Conservation (phyloP, 2,888 invertebrate genomes). For the Gastracanthus pulcherrimus region DNA sequence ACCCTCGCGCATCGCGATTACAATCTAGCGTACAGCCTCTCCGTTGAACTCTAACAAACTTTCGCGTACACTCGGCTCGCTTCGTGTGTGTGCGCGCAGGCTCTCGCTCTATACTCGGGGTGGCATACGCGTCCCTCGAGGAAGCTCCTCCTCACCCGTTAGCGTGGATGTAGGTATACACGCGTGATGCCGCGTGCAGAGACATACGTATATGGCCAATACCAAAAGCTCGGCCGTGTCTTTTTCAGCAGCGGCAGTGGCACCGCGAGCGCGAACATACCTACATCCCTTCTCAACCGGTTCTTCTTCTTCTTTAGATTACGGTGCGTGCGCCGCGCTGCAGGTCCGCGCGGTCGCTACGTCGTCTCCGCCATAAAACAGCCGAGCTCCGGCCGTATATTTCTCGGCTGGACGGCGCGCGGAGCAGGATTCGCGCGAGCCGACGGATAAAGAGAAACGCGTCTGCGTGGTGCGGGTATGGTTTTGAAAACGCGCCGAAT, state of each 20-base stretch:
- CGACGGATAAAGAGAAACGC: not conserved
- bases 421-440: not conserved
- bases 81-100: not conserved
- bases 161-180: not conserved
- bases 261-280: not conserved
- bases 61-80: not conserved
- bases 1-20: slow-evolving; percentile 9
- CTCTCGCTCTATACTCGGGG: not conserved
- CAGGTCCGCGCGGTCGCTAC: too few relatives aligned
- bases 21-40: slow-evolving; percentile 12
- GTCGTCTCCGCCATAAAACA: slow-evolving; percentile 37
- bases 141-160: not conserved
- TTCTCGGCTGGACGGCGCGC: slow-evolving; percentile 3
- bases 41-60: not conserved
- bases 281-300: not conserved
- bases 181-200: not conserved
- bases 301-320: slow-evolving; percentile 8
- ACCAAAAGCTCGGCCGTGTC: not conserved
- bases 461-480: not conserved
- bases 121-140: slow-evolving; percentile 1
- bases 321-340: too few relatives aligned
- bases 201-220: not conserved
- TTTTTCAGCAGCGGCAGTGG: not conserved
- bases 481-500: not conserved
- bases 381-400: slow-evolving; percentile 13